phyloP scores from a whole-genome alignment of 2,888 invertebrate genomes.

The Scaptomyza caliginosa region DNA sequence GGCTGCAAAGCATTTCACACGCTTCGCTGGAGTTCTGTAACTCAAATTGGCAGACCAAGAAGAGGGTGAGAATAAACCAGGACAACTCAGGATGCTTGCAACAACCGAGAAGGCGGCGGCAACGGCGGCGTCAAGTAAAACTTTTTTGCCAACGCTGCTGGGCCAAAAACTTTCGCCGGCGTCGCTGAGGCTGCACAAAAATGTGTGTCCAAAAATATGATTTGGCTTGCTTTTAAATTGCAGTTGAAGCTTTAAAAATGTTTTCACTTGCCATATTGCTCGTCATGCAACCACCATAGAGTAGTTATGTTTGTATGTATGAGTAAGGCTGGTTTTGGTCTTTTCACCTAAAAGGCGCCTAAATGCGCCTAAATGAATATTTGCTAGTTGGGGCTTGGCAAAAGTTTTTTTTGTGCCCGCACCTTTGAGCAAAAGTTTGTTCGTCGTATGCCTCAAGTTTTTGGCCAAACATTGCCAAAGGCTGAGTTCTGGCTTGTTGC shows the following conservation, averaged over 20 bases:
- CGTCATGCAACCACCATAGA: conserved; percentile 8
- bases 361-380: conserved; percentile 78
- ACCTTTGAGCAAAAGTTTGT: conserved; percentile 68
- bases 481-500: conserved; percentile 41
- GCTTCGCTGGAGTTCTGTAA: conserved; percentile 78
- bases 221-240: conserved; percentile 57
- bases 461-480: conserved; percentile 58
- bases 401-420: conserved; percentile 63
- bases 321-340: conserved; percentile 6
- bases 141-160: conserved; percentile 67
- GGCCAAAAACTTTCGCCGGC: conserved; percentile 61
- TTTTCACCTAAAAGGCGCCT: conserved; percentile 51
- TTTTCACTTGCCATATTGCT: conserved; percentile 41
- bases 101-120: conserved; percentile 28
- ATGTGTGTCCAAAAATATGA: conserved; percentile 66
- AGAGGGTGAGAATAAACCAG: conserved; percentile 27
- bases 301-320: background rate
- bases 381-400: conserved; percentile 62
- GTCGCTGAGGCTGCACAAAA: conserved; percentile 74
- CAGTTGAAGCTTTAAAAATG: conserved; percentile 58
- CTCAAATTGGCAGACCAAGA: conserved; percentile 69
- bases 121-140: conserved; percentile 36
- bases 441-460: conserved; percentile 57
- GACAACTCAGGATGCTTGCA: conserved; percentile 45
- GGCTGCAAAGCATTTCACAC: conserved; percentile 75